A percentile compares a stretch with the other conserved stretches of the same genome.
Conservation (phyloP, 2,797 vertebrate species). For the Pseudomugil gertrudae region DNA sequence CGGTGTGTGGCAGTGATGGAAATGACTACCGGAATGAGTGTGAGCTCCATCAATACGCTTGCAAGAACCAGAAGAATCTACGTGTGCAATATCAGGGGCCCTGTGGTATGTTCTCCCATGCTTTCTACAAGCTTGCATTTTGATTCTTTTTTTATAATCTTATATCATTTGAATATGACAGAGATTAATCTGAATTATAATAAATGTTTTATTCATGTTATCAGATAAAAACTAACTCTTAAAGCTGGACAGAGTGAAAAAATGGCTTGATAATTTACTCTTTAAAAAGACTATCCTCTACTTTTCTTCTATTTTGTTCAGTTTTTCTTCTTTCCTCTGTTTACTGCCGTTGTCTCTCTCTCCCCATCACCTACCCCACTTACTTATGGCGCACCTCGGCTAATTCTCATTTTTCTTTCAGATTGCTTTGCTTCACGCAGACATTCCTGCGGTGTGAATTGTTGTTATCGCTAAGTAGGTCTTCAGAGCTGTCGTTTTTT, state of each 20-base stretch:
- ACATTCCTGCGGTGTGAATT: constrained; percentile 53
- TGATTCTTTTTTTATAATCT: background rate
- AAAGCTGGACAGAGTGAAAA: background rate
- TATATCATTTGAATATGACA: background rate
- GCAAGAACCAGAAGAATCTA: constrained; percentile 88
- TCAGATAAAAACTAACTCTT: background rate
- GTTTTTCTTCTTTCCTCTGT: constrained; percentile 11
- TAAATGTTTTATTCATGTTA: background rate
- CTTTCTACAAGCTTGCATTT: background rate
- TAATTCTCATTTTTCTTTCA: constrained; percentile 64
- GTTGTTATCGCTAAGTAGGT: constrained; percentile 64
- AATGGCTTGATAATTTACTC: background rate
- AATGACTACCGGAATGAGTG: constrained; percentile 90
- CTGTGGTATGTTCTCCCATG: constrained; percentile 86
- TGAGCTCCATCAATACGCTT: constrained; percentile 89
- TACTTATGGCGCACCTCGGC: constrained; percentile 27
- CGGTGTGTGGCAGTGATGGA: constrained; percentile 92
- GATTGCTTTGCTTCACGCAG: constrained; percentile 32
- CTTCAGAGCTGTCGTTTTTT: constrained; percentile 42
- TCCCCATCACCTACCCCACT: constrained; percentile 25
- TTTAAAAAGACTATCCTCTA: background rate
- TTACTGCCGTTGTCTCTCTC: constrained; percentile 38
- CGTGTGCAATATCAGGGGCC: constrained; percentile 87
- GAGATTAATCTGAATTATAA: background rate
- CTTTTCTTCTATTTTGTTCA: background rate